Evolutionary conservation across 2,797 vertebrate species (phyloP).

Genomic region (Psittacula derbiana): DNA sequence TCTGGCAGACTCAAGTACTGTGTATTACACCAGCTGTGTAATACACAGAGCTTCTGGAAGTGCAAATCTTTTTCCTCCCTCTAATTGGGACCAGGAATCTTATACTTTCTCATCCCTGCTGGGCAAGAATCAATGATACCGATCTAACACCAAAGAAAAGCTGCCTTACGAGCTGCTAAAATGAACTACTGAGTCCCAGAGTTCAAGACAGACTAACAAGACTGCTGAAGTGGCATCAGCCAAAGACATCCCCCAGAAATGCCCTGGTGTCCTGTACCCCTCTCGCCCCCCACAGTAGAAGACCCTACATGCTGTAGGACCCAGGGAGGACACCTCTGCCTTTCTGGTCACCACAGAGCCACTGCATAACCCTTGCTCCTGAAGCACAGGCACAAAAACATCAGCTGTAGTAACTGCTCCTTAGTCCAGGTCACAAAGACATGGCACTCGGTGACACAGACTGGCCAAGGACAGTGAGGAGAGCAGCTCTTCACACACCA

Average conservation of each 20-base stretch:
- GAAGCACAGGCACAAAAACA: accelerated
- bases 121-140: background rate
- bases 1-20: background rate
- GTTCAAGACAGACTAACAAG: background rate
- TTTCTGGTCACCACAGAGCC: background rate
- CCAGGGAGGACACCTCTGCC: background rate
- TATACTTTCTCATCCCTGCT: background rate
- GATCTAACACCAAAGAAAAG: background rate
- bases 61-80: background rate
- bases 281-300: background rate
- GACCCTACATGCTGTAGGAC: accelerated
- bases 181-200: accelerated
- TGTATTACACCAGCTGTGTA: background rate
- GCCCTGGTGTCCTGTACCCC: accelerated
- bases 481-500: accelerated
- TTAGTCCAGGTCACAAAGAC: background rate
- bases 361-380: background rate
- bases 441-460: accelerated
- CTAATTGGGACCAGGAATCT: background rate
- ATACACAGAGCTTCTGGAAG: background rate
- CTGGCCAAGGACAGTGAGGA: background rate
- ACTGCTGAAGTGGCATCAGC: accelerated
- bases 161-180: background rate
- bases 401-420: background rate
- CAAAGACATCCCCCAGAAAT: accelerated